phyloP scores from a whole-genome alignment of 2,113 vertebrate genomes.

The Myodes glareolus region DNA sequence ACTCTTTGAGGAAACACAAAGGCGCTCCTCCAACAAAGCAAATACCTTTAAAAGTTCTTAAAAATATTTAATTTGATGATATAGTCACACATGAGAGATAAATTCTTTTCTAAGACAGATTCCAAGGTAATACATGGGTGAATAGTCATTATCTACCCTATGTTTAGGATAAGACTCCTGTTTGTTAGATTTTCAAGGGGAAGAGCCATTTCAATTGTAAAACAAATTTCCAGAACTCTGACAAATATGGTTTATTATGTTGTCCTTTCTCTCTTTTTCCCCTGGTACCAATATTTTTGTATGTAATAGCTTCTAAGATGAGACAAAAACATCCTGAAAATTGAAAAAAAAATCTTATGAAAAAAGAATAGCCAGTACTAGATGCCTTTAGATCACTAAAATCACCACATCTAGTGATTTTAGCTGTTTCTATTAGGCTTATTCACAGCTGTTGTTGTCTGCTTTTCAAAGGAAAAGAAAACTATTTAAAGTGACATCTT shows the following conservation, averaged over 20 bases:
- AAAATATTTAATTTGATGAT: neutral
- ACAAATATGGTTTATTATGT: neutral
- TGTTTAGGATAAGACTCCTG: slow-evolving; percentile 38
- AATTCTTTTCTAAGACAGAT: slow-evolving; percentile 7
- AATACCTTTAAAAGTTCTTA: neutral
- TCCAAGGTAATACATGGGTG: neutral
- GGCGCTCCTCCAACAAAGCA: neutral
- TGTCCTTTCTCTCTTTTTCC: neutral
- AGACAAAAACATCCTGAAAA: neutral
- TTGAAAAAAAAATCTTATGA: neutral
- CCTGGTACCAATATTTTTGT: neutral
- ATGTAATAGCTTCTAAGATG: slow-evolving; percentile 20
- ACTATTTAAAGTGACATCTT: neutral
- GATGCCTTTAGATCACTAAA: too few species aligned
- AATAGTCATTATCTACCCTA: slow-evolving; percentile 44
- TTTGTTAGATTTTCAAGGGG: slow-evolving; percentile 62
- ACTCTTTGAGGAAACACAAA: neutral
- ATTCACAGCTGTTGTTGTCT: neutral
- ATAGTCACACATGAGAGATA: neutral
- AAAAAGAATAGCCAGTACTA: neutral
- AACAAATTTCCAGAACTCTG: slow-evolving; percentile 53
- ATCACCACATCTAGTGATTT: neutral
- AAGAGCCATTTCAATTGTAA: slow-evolving; percentile 57
- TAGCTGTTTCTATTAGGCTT: neutral
- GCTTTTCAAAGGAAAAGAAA: neutral